Percentiles rank a stretch among this genome's conserved stretches.
Conservation (phyloP, 37 sponge, comb jelly and placozoan genomes). For the Mnemiopsis leidyi region DNA sequence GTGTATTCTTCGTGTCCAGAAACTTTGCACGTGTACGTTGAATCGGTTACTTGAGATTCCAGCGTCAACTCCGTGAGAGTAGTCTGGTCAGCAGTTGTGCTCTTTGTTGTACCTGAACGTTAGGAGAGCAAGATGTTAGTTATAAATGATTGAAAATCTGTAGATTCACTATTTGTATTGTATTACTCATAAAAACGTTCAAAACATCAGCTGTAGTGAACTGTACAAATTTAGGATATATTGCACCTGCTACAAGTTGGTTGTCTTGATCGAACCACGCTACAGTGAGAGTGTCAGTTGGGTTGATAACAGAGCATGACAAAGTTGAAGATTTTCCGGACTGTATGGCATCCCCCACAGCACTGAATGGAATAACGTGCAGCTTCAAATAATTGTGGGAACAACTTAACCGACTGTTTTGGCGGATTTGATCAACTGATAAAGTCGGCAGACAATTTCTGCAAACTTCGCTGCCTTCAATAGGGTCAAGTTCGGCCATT, state of each 20-base stretch:
- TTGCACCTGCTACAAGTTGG: neutral
- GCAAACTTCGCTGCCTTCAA: too few species aligned
- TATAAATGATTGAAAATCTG: neutral
- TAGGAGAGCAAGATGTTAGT: neutral
- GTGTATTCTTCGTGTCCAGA: neutral
- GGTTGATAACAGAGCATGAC: neutral
- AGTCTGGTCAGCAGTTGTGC: neutral
- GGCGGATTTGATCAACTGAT: too few species aligned
- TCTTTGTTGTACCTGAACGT: neutral
- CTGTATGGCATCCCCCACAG: neutral
- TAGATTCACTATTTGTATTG: too few species aligned
- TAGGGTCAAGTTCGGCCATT: too few species aligned
- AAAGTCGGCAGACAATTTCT: too few species aligned
- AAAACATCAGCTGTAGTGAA: too few species aligned
- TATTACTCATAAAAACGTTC: too few species aligned
- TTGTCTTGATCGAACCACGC: neutral
- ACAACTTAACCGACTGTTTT: too few species aligned
- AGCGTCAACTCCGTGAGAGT: neutral
- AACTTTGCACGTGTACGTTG: neutral
- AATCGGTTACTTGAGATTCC: neutral
- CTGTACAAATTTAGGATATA: neutral
- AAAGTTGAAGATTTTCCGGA: neutral
- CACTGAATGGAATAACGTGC: too few species aligned
- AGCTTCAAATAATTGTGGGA: too few species aligned
- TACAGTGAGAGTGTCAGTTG: neutral